Evolutionary conservation across 2,888 invertebrate genomes (phyloP).

Genomic region (Hoplodrina ambigua): DNA sequence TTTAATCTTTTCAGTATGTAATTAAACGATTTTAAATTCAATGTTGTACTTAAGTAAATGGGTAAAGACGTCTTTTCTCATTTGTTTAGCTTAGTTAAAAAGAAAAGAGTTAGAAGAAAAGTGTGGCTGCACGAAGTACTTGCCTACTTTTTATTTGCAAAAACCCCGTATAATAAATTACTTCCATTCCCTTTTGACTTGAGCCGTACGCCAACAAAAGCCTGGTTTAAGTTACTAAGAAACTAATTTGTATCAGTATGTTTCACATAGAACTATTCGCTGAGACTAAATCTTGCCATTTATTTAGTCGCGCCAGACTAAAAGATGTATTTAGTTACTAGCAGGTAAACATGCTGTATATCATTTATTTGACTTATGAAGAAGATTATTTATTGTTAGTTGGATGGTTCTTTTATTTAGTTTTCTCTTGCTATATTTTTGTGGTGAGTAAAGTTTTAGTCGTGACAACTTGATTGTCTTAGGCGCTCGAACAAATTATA

Average conservation of each 20-base stretch:
- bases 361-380: constrained; percentile 46
- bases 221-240: constrained; percentile 52
- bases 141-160: constrained; percentile 14
- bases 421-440: constrained; percentile 6
- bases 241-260: constrained; percentile 57
- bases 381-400: constrained; percentile 41
- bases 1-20: too few relatives aligned
- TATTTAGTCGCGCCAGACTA: constrained; percentile 44
- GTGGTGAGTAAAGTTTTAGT: background rate
- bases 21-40: too few relatives aligned
- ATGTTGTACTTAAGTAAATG: background rate
- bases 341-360: constrained; percentile 59
- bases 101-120: background rate
- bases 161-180: constrained; percentile 26
- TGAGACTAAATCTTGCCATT: constrained; percentile 49
- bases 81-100: constrained; percentile 25
- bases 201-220: constrained; percentile 29
- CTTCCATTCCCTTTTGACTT: constrained; percentile 27
- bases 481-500: background rate
- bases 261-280: constrained; percentile 48
- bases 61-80: background rate
- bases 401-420: constrained; percentile 11
- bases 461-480: background rate
- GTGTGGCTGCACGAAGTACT: background rate
- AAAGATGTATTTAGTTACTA: constrained; percentile 38